Evolutionary conservation across 1,140 invertebrate genomes (phyloP), one percentile per base, ranked within the genome.

Genomic region (Bombus soroeensis): DNA sequence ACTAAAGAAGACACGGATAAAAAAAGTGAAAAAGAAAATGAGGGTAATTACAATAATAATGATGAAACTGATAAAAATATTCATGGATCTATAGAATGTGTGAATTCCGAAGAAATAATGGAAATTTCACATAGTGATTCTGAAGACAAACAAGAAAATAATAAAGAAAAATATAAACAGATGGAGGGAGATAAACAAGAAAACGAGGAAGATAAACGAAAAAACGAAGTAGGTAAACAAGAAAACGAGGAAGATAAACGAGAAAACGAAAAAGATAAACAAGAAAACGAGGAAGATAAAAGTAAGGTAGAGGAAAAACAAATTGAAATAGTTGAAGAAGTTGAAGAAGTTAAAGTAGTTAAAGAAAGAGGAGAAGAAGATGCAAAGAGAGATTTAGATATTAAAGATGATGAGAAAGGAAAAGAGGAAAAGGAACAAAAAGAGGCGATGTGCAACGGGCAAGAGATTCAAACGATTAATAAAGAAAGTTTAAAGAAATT

Each of bases 151-250:
- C 8, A 59, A 39, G 37, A 77, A 37, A 25, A 41, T 15, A 5
- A n/a, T 39, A 66, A 83, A n/a, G 76, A 86, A 15, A 53, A 64
- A 5, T 28, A 70, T 25, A 59, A 82, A 71, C 18, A 74, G 9
- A 59, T 72, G 47, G 66, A 80, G 15, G 22, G 82, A 57, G 43
- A 87, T 41, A n/a, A 12, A 34, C 32, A 84, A 64, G 68, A 88
- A 13, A 59, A 86, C 9, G 66, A 34, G 32, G 64, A 34, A 68
- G 15, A 34, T 18, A 6, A 68, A 37, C 28, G 25, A 70, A 10
- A 70, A 25, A 3, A 37, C 6, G 5, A 47, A 18, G 15, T 18
- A 47, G 47, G 4, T 47, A 47, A 47, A 18, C 47, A 18, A 47
- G 15, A 47, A 47, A 47, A 47, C 5, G 6, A 47, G 15, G 15